Percentiles rank a stretch among this genome's conserved stretches.
Evolutionary conservation across 2,113 vertebrate genomes (phyloP).

Genomic region (Tylochromis polylepis): DNA sequence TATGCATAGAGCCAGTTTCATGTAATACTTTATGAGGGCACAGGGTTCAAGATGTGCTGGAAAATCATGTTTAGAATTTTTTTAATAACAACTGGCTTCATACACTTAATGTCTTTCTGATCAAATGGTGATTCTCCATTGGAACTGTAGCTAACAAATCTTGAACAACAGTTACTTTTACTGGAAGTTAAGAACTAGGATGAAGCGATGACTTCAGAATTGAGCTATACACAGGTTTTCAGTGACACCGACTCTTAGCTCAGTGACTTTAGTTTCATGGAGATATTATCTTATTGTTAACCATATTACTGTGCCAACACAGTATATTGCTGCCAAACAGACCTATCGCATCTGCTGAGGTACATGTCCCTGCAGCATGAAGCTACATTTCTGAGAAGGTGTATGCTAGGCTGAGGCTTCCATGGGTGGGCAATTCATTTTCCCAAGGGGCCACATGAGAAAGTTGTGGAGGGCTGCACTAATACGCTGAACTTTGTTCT

Average conservation of each 20-base stretch:
- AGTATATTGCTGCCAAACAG: neutral
- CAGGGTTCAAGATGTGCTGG: neutral
- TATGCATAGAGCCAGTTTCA: neutral
- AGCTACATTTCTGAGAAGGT: neutral
- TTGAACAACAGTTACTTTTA: too few relatives aligned
- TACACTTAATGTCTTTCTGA: too few relatives aligned
- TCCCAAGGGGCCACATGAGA: neutral
- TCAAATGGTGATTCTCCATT: too few relatives aligned
- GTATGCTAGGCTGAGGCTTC: neutral
- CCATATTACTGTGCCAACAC: neutral
- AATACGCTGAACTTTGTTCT: neutral
- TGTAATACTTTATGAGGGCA: neutral
- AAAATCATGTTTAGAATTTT: neutral
- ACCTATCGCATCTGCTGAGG: neutral
- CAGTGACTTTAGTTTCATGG: neutral
- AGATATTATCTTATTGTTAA: neutral
- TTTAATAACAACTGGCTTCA: neutral
- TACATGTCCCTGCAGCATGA: neutral
- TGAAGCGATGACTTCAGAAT: accelerated
- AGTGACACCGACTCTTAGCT: accelerated
- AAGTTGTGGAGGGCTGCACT: neutral
- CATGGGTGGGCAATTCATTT: neutral
- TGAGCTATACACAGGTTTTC: neutral
- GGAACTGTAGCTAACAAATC: too few relatives aligned
- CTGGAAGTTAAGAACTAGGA: neutral